Percentiles rank a stretch among this genome's conserved stretches.
Evolutionary conservation across 2,888 invertebrate genomes (phyloP).

Genomic region (Hybos culiciformis): DNA sequence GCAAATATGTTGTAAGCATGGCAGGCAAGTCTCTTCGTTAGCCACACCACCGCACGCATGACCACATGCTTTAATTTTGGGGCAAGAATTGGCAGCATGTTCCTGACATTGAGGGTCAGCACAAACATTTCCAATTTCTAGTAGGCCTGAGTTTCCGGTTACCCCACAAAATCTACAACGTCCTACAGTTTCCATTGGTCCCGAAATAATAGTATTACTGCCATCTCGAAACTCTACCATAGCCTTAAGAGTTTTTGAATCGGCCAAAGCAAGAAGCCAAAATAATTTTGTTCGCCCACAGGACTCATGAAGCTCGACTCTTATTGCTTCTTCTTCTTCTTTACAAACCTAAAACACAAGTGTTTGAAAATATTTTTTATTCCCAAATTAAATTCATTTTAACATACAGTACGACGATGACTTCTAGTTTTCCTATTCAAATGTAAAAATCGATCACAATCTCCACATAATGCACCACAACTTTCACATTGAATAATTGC

Average conservation of each 20-base stretch:
- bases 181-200: constrained; percentile 43
- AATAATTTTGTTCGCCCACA: constrained; percentile 92
- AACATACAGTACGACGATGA: constrained; percentile 51
- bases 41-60: constrained; percentile 91
- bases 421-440: constrained; percentile 72
- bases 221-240: constrained; percentile 82
- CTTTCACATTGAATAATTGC: constrained; percentile 85
- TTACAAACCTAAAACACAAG: constrained; percentile 48
- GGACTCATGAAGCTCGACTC: constrained; percentile 92
- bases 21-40: constrained; percentile 70
- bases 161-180: constrained; percentile 86
- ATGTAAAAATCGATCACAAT: constrained; percentile 92
- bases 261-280: constrained; percentile 87
- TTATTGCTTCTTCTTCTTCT: constrained; percentile 90
- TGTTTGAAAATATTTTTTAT: background rate
- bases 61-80: constrained; percentile 69
- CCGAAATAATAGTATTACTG: constrained; percentile 36
- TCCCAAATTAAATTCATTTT: background rate
- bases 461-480: constrained; percentile 88
- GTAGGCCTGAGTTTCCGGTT: constrained; percentile 63
- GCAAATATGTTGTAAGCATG: constrained; percentile 82
- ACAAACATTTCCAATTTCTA: constrained; percentile 88
- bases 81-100: constrained; percentile 51
- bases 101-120: constrained; percentile 88
- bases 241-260: constrained; percentile 82